Percentiles rank a stretch among this genome's conserved stretches.
Evolutionary conservation across 2,797 vertebrate genomes (phyloP).

Genomic region (Borostomias antarcticus): DNA sequence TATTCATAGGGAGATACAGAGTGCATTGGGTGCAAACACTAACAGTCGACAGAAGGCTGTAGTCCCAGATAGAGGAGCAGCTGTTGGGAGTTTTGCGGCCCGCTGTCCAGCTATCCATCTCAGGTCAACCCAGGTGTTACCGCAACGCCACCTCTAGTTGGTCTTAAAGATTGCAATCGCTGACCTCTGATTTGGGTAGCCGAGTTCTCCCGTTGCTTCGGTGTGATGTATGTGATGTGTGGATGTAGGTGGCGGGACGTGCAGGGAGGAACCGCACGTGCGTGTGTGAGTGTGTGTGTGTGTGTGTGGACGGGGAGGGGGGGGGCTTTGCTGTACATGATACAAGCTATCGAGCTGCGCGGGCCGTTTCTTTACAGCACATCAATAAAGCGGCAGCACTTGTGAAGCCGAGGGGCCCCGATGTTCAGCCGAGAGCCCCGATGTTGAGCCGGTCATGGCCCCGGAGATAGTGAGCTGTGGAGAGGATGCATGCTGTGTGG

Average conservation of each 20-base stretch:
- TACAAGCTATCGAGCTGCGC: constrained; percentile 50
- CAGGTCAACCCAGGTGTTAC: constrained; percentile 61
- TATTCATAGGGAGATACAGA: neutral
- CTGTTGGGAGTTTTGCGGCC: constrained; percentile 29
- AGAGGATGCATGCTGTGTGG: constrained; percentile 8
- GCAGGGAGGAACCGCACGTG: constrained; percentile 30
- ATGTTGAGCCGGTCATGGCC: constrained; percentile 26
- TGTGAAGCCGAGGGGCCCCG: constrained; percentile 36
- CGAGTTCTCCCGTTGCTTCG: constrained; percentile 58
- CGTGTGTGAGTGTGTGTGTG: neutral
- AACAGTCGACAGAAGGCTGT: too few relatives aligned
- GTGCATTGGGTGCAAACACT: neutral
- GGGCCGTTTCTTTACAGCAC: constrained; percentile 38
- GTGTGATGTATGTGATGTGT: constrained; percentile 64
- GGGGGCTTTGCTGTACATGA: constrained; percentile 36
- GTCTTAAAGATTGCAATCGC: constrained; percentile 74
- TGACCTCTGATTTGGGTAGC: constrained; percentile 73
- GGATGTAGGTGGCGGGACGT: constrained; percentile 39
- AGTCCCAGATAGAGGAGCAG: constrained; percentile 1
- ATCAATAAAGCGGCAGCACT: constrained; percentile 69
- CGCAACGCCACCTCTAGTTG: constrained; percentile 65
- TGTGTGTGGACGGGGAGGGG: neutral
- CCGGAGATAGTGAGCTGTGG: constrained; percentile 15
- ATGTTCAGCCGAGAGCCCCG: neutral
- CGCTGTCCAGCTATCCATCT: constrained; percentile 61